Evolutionary conservation across 2,797 vertebrate genomes (phyloP).

Genomic region (Lindbergichthys nudifrons): DNA sequence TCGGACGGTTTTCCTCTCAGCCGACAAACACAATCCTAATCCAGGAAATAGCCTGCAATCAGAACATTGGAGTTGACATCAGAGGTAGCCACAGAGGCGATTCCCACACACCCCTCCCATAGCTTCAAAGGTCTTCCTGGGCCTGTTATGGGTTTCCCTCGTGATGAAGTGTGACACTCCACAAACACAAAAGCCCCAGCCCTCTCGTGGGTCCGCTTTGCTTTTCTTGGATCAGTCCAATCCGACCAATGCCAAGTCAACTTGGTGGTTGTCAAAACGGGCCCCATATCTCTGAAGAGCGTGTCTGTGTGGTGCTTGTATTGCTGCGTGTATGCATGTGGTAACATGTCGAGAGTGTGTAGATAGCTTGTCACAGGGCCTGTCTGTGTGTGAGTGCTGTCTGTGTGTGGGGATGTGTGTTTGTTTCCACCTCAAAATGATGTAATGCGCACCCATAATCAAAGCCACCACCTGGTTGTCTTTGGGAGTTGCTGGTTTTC

Average conservation of each 20-base stretch:
- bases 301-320: conserved; percentile 50
- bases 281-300: conserved; percentile 89
- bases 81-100: conserved; percentile 87
- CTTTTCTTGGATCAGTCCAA: conserved; percentile 82
- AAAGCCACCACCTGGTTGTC: conserved; percentile 88
- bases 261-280: conserved; percentile 94
- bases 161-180: conserved; percentile 97
- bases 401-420: conserved; percentile 85
- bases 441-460: conserved; percentile 87
- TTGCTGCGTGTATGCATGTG: conserved; percentile 73
- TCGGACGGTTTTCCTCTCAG: conserved; percentile 80
- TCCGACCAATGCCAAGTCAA: conserved; percentile 92
- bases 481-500: conserved; percentile 53
- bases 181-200: conserved; percentile 96
- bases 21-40: conserved; percentile 88
- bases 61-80: conserved; percentile 93
- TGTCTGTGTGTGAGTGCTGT: conserved; percentile 70
- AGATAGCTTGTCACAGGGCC: conserved; percentile 61
- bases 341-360: conserved; percentile 84
- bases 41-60: conserved; percentile 88
- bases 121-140: conserved; percentile 92
- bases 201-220: conserved; percentile 91
- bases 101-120: conserved; percentile 86
- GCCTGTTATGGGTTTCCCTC: conserved; percentile 92
- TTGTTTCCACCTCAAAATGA: conserved; percentile 82